phyloP scores from a whole-genome alignment of 2,797 vertebrate genomes.

The Gobio occitaniae region DNA sequence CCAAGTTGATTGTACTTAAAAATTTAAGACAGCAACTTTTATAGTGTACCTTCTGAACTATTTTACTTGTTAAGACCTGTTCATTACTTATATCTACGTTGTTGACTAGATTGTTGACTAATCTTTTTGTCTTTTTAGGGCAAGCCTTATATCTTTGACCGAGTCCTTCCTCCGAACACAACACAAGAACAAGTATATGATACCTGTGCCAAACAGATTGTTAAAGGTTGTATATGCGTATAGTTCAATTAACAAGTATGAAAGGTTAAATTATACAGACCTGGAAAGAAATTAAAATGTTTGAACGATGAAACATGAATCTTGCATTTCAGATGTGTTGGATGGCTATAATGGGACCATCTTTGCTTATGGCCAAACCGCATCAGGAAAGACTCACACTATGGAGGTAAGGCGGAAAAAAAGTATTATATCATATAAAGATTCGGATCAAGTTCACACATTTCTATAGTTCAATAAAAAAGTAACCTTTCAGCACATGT shows the following conservation, averaged over 20 bases:
- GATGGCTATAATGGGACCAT: conserved; percentile 96
- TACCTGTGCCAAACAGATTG: conserved; percentile 90
- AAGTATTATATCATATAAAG: not conserved
- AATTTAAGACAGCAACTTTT: too few relatives aligned
- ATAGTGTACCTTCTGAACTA: not conserved
- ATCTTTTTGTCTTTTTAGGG: conserved; percentile 75
- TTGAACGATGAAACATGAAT: conserved; percentile 2
- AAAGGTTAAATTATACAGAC: not conserved
- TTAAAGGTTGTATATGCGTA: conserved; percentile 81
- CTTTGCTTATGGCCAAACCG: conserved; percentile 95
- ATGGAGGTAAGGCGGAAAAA: conserved; percentile 87
- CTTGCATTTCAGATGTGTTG: conserved; percentile 85
- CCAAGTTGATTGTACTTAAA: too few relatives aligned
- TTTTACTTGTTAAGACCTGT: not conserved
- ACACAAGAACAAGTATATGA: conserved; percentile 93
- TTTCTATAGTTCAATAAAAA: not conserved
- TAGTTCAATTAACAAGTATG: not conserved
- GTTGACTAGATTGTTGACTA: not conserved
- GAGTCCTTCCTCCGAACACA: conserved; percentile 87
- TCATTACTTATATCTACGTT: not conserved
- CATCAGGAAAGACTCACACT: conserved; percentile 96
- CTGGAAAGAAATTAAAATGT: not conserved
- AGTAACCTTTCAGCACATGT: not conserved
- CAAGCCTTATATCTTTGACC: conserved; percentile 90
- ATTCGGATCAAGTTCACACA: not conserved